These are phyloP conservation scores for Chlorodrepanis virens DNA, from an alignment of 2,113 vertebrate genomes.

Conservation along the genomic window DNA sequence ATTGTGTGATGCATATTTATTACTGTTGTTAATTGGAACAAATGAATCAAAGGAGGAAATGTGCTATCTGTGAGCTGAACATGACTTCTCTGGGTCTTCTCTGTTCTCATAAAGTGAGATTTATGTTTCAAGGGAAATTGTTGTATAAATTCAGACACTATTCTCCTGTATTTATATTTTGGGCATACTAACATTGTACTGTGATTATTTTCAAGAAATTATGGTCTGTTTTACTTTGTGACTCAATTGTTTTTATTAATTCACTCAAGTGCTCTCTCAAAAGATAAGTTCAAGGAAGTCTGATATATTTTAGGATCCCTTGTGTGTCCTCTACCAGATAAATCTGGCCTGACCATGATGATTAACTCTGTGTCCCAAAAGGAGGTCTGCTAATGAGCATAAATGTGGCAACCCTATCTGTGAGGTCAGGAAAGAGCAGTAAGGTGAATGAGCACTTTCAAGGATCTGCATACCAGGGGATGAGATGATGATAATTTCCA, in stretches of 20 bases:
- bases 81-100: background rate
- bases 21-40: background rate
- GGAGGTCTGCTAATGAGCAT: background rate
- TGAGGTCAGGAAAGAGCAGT: background rate
- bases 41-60: background rate
- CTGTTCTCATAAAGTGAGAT: background rate
- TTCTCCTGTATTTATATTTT: background rate
- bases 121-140: background rate
- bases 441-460: fast-evolving
- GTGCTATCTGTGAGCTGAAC: background rate
- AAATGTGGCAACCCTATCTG: background rate
- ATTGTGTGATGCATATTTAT: background rate
- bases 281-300: background rate
- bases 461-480: background rate
- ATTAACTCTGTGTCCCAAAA: background rate
- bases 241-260: conserved; percentile 29
- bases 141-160: background rate
- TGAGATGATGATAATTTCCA: background rate
- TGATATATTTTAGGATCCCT: background rate
- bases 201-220: conserved; percentile 27
- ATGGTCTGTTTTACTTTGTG: conserved; percentile 1
- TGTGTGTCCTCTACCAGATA: background rate
- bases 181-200: fast-evolving
- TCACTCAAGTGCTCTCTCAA: background rate
- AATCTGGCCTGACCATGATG: background rate